A percentile compares a stretch with the other conserved stretches of the same genome.
Evolutionary conservation across 2,797 vertebrate genomes (phyloP).

Genomic region (Rhinatrema bivittatum): DNA sequence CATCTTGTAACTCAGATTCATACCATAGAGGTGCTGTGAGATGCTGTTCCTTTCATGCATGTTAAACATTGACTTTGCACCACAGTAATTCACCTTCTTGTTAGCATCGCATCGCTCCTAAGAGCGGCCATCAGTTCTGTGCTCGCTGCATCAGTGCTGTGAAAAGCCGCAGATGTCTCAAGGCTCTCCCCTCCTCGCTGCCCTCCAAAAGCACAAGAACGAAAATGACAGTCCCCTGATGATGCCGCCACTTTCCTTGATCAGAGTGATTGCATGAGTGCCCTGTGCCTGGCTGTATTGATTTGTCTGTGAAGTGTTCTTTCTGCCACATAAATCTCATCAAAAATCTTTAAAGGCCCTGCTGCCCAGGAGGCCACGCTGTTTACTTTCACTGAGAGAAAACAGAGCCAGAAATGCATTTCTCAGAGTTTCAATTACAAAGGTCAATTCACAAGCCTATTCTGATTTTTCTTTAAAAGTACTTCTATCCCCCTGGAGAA

Average conservation of each 20-base stretch:
- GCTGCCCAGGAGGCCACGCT: constrained; percentile 42
- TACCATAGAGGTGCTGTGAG: constrained; percentile 14
- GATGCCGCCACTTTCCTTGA: constrained; percentile 34
- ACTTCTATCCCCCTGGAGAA: too few relatives aligned
- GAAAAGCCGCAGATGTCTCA: constrained; percentile 17
- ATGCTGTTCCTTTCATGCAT: background rate
- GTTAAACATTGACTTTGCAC: constrained; percentile 8
- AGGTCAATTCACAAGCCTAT: constrained; percentile 22
- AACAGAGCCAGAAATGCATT: constrained; percentile 32
- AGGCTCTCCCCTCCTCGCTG: too few relatives aligned
- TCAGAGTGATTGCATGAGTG: constrained; percentile 43
- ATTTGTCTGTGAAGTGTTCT: constrained; percentile 54
- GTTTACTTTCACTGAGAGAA: constrained; percentile 37
- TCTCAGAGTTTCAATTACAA: constrained; percentile 32
- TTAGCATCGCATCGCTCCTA: constrained; percentile 6
- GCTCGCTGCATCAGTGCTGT: constrained; percentile 34
- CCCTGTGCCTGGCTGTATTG: constrained; percentile 45
- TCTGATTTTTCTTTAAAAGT: constrained; percentile 26
- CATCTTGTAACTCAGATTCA: constrained; percentile 1
- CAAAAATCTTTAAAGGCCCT: constrained; percentile 46
- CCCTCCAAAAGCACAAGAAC: constrained; percentile 21
- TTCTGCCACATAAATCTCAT: constrained; percentile 53
- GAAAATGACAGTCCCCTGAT: constrained; percentile 40
- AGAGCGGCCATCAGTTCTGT: constrained; percentile 14
- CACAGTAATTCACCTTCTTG: constrained; percentile 13